Percentiles rank a stretch among this genome's conserved stretches.
Evolutionary conservation across 2,888 invertebrate genomes (phyloP).

Genomic region (Spisula subtruncata): DNA sequence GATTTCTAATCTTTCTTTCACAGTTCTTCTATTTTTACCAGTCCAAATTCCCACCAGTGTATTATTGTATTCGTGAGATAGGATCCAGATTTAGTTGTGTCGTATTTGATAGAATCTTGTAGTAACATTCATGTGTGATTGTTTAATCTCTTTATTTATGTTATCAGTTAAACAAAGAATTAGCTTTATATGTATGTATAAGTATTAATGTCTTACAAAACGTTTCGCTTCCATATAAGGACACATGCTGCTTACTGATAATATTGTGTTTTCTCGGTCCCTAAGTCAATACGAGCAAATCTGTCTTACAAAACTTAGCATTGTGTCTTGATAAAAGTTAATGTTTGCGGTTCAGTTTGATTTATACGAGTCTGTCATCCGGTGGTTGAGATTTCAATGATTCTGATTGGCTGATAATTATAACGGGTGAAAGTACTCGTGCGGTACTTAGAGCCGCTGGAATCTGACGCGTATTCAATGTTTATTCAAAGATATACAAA

Average conservation of each 20-base stretch:
- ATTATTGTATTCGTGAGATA: neutral
- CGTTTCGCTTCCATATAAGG: neutral
- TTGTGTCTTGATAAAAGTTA: conserved; percentile 43
- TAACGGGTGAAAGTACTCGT: conserved; percentile 21
- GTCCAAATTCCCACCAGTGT: neutral
- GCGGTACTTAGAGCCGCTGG: conserved; percentile 21
- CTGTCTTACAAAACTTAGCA: conserved; percentile 41
- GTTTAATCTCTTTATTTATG: neutral
- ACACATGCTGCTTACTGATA: conserved; percentile 44
- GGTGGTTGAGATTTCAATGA: conserved; percentile 30
- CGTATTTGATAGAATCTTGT: conserved; percentile 8
- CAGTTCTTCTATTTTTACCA: neutral
- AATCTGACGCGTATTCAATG: conserved; percentile 27
- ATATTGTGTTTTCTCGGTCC: conserved; percentile 45
- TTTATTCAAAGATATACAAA: conserved; percentile 36
- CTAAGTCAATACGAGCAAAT: conserved; percentile 46
- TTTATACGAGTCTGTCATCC: conserved; percentile 39
- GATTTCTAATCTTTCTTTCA: neutral
- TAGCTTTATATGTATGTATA: conserved; percentile 1
- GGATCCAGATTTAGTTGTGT: neutral
- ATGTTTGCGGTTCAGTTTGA: conserved; percentile 53
- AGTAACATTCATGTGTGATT: neutral
- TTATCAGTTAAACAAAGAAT: conserved; percentile 13
- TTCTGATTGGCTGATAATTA: conserved; percentile 51
- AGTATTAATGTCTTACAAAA: neutral